These are phyloP conservation scores for Hypsibius dujardini DNA, from an alignment of 1,140 invertebrate genomes.

Conservation along the genomic window DNA sequence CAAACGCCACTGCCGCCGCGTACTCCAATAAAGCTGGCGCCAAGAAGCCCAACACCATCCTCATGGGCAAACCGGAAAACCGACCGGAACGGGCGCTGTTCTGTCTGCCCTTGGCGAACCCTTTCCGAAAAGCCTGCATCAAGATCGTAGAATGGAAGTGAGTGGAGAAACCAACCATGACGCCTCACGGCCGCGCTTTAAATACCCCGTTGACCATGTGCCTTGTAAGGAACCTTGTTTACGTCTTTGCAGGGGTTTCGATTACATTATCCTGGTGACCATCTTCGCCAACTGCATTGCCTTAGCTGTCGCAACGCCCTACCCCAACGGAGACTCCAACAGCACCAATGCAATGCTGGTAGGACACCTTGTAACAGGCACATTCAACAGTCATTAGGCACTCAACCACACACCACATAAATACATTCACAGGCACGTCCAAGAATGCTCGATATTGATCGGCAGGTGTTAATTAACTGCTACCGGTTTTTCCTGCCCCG, in stretches of 20 bases:
- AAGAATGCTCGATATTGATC: too few species aligned
- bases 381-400: too few species aligned
- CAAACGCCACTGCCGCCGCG: conserved; percentile 25
- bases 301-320: conserved; percentile 91
- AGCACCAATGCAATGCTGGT: conserved; percentile 77
- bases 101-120: conserved; percentile 80
- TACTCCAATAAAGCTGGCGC: conserved; percentile 21
- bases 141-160: conserved; percentile 97
- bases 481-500: too few species aligned
- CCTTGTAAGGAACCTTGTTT: not conserved
- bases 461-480: too few species aligned
- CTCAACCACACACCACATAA: too few species aligned
- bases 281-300: conserved; percentile 99
- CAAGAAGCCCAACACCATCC: conserved; percentile 29
- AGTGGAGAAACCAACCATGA: not conserved
- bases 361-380: too few species aligned
- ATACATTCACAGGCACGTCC: too few species aligned
- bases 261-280: conserved; percentile 94
- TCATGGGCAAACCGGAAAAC: conserved; percentile 22
- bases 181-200: too few species aligned
- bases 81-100: conserved; percentile 73
- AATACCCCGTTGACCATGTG: not conserved
- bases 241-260: conserved; percentile 61
- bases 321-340: conserved; percentile 88
- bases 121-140: conserved; percentile 81